Conservation (phyloP, 2,888 invertebrate species). For the Agrochola litura region DNA sequence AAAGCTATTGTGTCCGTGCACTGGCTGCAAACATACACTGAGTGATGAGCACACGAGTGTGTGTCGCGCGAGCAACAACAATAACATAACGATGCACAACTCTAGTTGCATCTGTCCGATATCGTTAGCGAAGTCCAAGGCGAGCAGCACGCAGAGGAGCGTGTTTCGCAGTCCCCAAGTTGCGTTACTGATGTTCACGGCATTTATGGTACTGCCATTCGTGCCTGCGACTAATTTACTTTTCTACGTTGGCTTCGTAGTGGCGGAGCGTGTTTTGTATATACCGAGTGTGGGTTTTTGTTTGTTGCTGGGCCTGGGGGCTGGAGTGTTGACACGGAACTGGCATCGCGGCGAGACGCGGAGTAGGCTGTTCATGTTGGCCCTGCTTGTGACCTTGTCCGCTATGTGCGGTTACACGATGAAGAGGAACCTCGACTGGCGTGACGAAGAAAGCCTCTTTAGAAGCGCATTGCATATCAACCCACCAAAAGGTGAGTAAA, state of each 20-base stretch:
- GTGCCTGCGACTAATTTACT: constrained; percentile 98
- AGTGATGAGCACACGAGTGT: constrained; percentile 92
- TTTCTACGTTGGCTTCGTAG: constrained; percentile 99
- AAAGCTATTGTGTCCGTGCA: constrained; percentile 90
- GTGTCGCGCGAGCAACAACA: constrained; percentile 93
- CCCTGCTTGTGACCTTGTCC: constrained; percentile 91
- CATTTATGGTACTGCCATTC: constrained; percentile 97
- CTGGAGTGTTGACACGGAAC: constrained; percentile 86
- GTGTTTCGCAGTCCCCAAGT: constrained; percentile 85
- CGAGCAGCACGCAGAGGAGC: constrained; percentile 76
- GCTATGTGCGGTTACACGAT: constrained; percentile 94
- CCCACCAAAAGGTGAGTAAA: constrained; percentile 97
- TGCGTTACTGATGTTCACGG: constrained; percentile 91
- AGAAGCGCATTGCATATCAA: constrained; percentile 97
- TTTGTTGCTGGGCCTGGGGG: constrained; percentile 95
- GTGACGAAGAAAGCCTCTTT: constrained; percentile 97
- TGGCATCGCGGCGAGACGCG: constrained; percentile 86
- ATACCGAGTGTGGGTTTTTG: constrained; percentile 99
- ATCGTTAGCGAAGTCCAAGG: constrained; percentile 77
- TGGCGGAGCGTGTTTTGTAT: constrained; percentile 98
- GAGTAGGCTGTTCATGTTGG: constrained; percentile 84
- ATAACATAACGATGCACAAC: constrained; percentile 91
- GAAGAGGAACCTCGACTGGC: constrained; percentile 97
- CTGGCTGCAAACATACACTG: constrained; percentile 92
- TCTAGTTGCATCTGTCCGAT: constrained; percentile 86